Conservation (phyloP, 1,140 invertebrate genomes). For the Bradysia coprophila region DNA sequence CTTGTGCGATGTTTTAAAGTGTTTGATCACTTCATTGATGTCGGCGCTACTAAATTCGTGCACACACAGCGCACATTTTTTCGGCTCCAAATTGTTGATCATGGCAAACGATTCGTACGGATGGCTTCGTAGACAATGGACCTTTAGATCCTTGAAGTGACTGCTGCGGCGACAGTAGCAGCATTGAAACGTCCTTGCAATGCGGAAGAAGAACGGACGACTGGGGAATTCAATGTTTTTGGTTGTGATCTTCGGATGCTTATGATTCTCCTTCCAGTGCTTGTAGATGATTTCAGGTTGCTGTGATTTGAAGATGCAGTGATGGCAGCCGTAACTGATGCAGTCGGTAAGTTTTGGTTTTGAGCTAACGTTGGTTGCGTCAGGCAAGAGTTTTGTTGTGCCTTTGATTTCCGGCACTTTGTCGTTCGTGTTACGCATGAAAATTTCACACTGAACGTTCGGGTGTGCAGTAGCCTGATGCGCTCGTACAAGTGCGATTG, state of each 20-base stretch:
- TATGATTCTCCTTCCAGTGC: neutral
- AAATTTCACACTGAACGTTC: too few relatives aligned
- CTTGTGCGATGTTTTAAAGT: too few relatives aligned
- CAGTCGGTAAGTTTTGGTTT: too few relatives aligned
- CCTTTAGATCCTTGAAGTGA: neutral
- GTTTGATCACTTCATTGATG: too few relatives aligned
- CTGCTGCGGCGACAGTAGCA: neutral
- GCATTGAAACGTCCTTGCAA: neutral
- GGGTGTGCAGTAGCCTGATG: too few relatives aligned
- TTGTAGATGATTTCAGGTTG: neutral
- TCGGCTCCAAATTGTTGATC: neutral
- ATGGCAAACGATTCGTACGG: neutral
- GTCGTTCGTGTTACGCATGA: too few relatives aligned
- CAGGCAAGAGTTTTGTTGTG: too few relatives aligned
- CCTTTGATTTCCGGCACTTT: too few relatives aligned
- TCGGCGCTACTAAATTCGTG: too few relatives aligned
- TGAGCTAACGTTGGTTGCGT: too few relatives aligned
- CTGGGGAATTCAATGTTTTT: neutral
- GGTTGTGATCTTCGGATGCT: neutral
- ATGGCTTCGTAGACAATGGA: neutral
- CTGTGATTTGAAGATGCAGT: neutral
- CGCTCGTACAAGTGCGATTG: too few relatives aligned
- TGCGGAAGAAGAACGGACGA: neutral
- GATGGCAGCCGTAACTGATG: neutral
- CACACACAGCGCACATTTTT: neutral